Evolutionary conservation across 2,888 invertebrate species (phyloP).

Genomic region (Chamaedrilus cognettii): DNA sequence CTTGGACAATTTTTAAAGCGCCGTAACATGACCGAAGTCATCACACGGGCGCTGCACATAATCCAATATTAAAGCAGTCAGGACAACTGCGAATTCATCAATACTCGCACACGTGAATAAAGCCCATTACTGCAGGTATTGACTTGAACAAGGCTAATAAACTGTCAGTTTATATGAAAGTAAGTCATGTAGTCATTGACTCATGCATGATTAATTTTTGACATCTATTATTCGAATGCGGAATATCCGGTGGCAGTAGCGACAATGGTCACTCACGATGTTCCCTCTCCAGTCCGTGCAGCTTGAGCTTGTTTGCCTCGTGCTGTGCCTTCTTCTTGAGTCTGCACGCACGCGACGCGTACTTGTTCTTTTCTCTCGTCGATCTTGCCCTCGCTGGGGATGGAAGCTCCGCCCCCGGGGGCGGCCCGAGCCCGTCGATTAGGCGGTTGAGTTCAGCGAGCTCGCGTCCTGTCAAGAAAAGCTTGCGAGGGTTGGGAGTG

Average conservation of each 20-base stretch:
- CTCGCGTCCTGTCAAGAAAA: constrained; percentile 88
- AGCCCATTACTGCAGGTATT: too few relatives aligned
- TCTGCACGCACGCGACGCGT: constrained; percentile 93
- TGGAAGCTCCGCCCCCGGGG: constrained; percentile 60
- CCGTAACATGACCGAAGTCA: too few relatives aligned
- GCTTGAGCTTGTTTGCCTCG: constrained; percentile 96
- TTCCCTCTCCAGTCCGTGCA: constrained; percentile 89
- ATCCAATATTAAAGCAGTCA: too few relatives aligned
- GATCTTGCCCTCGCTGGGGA: constrained; percentile 44
- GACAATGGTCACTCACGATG: constrained; percentile 71
- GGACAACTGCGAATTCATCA: too few relatives aligned
- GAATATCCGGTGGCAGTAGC: constrained; percentile 45
- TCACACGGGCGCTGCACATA: too few relatives aligned
- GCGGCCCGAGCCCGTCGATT: constrained; percentile 95
- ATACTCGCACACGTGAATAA: too few relatives aligned
- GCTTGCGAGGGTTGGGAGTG: constrained; percentile 90
- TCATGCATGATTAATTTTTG: too few relatives aligned
- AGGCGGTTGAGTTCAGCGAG: constrained; percentile 85
- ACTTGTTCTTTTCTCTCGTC: constrained; percentile 93
- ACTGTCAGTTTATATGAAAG: too few relatives aligned
- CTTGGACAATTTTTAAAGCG: too few relatives aligned
- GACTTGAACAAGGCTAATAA: too few relatives aligned
- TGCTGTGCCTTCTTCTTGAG: constrained; percentile 98
- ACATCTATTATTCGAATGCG: too few relatives aligned
- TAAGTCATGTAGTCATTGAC: too few relatives aligned